Base-by-base conservation (phyloP, 2,797 vertebrate genomes). In the Podargus strigoides region DNA sequence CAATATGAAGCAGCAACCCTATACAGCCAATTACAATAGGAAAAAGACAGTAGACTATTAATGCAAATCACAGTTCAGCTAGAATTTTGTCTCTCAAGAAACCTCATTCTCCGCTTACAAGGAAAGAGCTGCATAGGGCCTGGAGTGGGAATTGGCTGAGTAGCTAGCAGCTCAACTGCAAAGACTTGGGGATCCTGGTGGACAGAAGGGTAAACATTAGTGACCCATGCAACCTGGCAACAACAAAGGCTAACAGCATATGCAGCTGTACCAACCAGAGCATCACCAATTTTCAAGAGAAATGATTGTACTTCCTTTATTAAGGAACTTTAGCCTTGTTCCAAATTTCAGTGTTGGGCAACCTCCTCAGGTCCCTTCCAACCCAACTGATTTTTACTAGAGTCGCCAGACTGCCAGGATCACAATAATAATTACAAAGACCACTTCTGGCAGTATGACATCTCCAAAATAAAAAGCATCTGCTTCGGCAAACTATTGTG, bases 171-270 rank as follows among this genome's bases (percentile, higher is more conserved):
- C 24, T 58, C 24, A 16, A n/a, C 47, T 53, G 26, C 34, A 56
- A 55, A 56, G 42, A 14, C 26, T 30, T 32, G 49, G 52, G 9
- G 10, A 8, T 46, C 21, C 46, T 62, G 14, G 16, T 34, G 55
- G 10, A 10, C 34, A 37, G 6, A 7, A 73, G 7, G 7, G 22
- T 23, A 41, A 73, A 39, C 4, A 1, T 36, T 3, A 44, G 14
- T 8, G 23, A 32, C 24, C 21, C 20, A 10, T 4, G 4, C 3
- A 5, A 50, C 34, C 15, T 36, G 41, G 26, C 37, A 72, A 19
- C 18, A 60, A 12, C 0, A 0, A 64, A 72, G 17, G 12, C 9
- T 49, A 52, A 42, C 9, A 58, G 28, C 26, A n/a, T 4, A 26
- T 7, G 8, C n/a, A 67, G 27, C 27, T 55, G 10, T 34, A 55